Evolutionary conservation across 2,888 invertebrate species (phyloP).

Genomic region (Nezara viridula): DNA sequence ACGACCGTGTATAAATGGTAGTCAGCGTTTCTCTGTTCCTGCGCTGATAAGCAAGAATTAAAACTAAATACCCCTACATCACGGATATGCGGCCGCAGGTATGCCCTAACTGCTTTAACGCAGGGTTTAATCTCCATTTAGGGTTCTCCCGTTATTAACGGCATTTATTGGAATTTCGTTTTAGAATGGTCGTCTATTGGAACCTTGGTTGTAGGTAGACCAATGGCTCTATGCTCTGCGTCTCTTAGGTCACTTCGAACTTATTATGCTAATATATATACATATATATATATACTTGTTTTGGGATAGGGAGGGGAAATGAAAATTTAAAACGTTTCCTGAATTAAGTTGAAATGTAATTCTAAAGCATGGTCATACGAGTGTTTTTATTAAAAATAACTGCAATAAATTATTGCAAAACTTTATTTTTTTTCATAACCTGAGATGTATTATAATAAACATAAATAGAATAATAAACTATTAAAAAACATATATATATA

Average conservation of each 20-base stretch:
- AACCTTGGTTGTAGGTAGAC: not conserved
- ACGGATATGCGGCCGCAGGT: slow-evolving; percentile 15
- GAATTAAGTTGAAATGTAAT: too few species aligned
- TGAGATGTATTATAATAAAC: too few species aligned
- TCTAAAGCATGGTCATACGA: too few species aligned
- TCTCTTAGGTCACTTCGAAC: not conserved
- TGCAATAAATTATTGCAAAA: too few species aligned
- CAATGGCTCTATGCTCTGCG: not conserved
- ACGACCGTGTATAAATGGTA: not conserved
- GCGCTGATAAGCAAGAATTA: slow-evolving; percentile 18
- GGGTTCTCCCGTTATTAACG: not conserved
- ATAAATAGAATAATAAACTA: too few species aligned
- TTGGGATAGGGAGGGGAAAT: too few species aligned
- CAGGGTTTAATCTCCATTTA: slow-evolving; percentile 14
- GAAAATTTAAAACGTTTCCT: too few species aligned
- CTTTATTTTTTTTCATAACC: too few species aligned
- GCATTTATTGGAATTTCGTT: slow-evolving; percentile 25
- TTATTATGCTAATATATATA: too few species aligned
- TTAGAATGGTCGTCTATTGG: not conserved
- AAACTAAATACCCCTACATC: slow-evolving; percentile 34
- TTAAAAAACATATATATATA: too few species aligned
- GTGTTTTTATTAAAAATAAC: too few species aligned
- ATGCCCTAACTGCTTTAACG: not conserved
- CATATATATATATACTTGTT: too few species aligned
- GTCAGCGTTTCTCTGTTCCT: slow-evolving; percentile 24